Evolutionary conservation across 2,888 invertebrate genomes (phyloP).

Genomic region (Scotopteryx bipunctaria): DNA sequence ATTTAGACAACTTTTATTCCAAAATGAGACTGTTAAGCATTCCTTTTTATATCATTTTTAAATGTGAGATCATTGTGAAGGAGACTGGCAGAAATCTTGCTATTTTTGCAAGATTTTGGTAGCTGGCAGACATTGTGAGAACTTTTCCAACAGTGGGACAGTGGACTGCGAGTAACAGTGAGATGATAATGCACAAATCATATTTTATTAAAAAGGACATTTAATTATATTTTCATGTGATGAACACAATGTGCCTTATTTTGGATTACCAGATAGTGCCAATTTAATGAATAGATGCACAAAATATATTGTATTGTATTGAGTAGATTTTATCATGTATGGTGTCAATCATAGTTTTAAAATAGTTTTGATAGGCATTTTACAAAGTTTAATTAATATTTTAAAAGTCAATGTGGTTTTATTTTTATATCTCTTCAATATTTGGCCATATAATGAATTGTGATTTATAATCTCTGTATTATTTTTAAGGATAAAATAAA

Average conservation of each 20-base stretch:
- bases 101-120: no score
- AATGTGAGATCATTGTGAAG: constrained; percentile 14
- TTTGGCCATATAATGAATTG: constrained; percentile 61
- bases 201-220: constrained; percentile 34
- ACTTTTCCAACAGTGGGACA: no score
- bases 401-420: constrained; percentile 21
- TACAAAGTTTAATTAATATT: background rate
- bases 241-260: constrained; percentile 68
- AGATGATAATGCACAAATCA: constrained; percentile 20
- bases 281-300: constrained; percentile 47
- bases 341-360: constrained; percentile 19
- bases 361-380: constrained; percentile 10
- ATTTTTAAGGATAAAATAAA: constrained; percentile 50
- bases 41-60: constrained; percentile 51
- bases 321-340: constrained; percentile 21
- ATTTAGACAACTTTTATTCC: constrained; percentile 24
- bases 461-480: constrained; percentile 51
- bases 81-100: no score
- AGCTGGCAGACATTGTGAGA: no score
- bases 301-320: constrained; percentile 18
- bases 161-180: no score
- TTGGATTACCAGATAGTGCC: constrained; percentile 71
- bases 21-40: constrained; percentile 59
- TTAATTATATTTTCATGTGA: constrained; percentile 53
- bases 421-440: constrained; percentile 27